phyloP scores from a whole-genome alignment of 2,797 vertebrate species.

The Paguma larvata region DNA sequence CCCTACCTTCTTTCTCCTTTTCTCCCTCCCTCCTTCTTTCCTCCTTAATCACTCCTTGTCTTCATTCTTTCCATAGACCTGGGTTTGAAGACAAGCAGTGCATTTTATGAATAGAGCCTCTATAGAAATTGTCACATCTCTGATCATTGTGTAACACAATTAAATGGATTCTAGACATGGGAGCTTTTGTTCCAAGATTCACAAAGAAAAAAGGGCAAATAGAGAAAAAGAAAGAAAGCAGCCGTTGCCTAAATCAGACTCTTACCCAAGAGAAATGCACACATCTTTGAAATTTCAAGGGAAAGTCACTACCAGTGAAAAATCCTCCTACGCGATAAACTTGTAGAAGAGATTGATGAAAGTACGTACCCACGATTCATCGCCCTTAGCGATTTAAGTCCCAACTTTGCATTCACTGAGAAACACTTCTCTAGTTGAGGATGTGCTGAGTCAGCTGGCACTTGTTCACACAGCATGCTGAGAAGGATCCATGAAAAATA shows the following conservation, averaged over 20 bases:
- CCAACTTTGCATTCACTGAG: not conserved
- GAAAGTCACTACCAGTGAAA: not conserved
- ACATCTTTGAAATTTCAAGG: slow-evolving; percentile 38
- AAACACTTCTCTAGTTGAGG: not conserved
- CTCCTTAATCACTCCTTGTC: rapidly evolving
- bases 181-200: not conserved
- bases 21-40: not conserved
- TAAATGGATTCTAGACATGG: not conserved
- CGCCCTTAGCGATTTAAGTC: not conserved
- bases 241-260: not conserved
- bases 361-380: not conserved
- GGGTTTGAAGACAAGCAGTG: not conserved
- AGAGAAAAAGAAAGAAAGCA: not conserved
- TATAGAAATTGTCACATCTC: not conserved
- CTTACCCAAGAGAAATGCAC: slow-evolving; percentile 10
- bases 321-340: not conserved
- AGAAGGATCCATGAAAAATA: slow-evolving; percentile 15
- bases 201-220: not conserved
- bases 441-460: slow-evolving; percentile 66
- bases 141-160: not conserved
- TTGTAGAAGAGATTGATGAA: slow-evolving; percentile 29
- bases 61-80: not conserved
- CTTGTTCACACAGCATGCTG: not conserved
- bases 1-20: not conserved
- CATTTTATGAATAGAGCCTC: not conserved